Evolutionary conservation across 2,797 vertebrate species (phyloP).

Genomic region (Myiotriccus ornatus): DNA sequence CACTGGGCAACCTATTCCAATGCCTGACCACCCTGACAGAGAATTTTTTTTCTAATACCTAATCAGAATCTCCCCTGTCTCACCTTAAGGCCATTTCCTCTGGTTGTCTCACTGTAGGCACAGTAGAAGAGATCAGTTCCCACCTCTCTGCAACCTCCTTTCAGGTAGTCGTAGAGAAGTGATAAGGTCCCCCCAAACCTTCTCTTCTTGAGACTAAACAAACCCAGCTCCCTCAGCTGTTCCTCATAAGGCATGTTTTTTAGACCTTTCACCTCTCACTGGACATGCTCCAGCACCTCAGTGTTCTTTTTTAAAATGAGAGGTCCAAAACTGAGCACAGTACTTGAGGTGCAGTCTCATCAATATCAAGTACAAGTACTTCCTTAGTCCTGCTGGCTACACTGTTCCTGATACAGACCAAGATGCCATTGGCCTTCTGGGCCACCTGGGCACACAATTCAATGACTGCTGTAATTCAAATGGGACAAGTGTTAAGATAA

Average conservation of each 20-base stretch:
- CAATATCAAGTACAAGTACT: not conserved
- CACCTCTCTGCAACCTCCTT: not conserved
- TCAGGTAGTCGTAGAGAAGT: not conserved
- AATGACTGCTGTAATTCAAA: not conserved
- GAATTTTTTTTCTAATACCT: not conserved
- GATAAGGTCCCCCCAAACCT: not conserved
- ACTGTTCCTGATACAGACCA: not conserved
- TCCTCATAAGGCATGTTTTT: not conserved
- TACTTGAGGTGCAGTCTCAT: not conserved
- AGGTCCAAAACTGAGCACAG: not conserved
- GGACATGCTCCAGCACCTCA: accelerated
- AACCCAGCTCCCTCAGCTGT: not conserved
- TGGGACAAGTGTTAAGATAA: not conserved
- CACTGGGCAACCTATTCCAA: not conserved
- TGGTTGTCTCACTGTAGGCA: not conserved
- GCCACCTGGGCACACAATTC: not conserved
- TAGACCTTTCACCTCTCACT: not conserved
- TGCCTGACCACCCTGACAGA: not conserved
- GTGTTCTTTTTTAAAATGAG: not conserved
- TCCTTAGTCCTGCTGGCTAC: not conserved
- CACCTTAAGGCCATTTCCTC: not conserved
- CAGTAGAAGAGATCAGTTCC: accelerated
- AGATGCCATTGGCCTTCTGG: not conserved
- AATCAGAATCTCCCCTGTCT: not conserved
- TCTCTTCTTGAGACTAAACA: not conserved